Conservation (phyloP, 2,113 vertebrate species). For the Microtus richardsoni region DNA sequence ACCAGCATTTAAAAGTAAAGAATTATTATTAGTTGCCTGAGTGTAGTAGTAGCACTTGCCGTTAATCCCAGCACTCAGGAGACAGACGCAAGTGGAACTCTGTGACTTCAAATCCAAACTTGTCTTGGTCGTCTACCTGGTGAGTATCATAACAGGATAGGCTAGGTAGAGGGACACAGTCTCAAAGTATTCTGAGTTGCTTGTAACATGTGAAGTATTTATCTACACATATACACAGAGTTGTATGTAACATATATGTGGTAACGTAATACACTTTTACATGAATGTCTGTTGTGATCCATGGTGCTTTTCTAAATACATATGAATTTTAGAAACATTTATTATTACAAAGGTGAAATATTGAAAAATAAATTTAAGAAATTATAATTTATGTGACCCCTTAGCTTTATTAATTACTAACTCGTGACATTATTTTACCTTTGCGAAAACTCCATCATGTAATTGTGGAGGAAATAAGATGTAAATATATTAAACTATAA, state of each 20-base stretch:
- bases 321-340: background rate
- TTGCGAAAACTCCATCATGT: background rate
- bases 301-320: background rate
- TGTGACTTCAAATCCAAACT: too few species aligned
- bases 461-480: background rate
- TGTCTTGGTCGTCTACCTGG: background rate
- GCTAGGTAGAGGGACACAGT: background rate
- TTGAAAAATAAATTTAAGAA: background rate
- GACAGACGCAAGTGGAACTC: fast-evolving
- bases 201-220: background rate
- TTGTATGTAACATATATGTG: background rate
- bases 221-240: background rate
- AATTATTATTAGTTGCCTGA: background rate
- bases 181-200: background rate
- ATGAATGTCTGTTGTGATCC: background rate
- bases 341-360: background rate
- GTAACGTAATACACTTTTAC: background rate
- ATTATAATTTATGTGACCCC: background rate
- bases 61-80: background rate
- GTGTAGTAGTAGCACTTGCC: background rate
- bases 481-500: background rate
- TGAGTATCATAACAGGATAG: too few species aligned
- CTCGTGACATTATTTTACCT: background rate
- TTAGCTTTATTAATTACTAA: background rate
- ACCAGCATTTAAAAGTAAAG: background rate